Evolutionary conservation across 2,888 invertebrate genomes (phyloP).

Genomic region (Temnothorax ravouxi): DNA sequence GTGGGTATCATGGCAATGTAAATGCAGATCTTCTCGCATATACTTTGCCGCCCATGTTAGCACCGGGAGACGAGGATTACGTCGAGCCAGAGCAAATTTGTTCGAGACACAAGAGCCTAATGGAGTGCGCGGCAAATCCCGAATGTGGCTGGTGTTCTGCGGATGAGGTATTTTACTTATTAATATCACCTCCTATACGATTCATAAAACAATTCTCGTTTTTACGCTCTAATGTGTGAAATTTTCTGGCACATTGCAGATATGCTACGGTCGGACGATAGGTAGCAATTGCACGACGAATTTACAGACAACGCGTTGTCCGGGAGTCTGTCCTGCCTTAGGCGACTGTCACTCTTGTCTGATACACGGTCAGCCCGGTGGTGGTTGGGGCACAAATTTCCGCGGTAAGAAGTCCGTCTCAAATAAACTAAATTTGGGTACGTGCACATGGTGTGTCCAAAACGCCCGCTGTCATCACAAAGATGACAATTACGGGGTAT

Average conservation of each 20-base stretch:
- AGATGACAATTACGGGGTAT: slow-evolving; percentile 94
- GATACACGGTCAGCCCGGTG: slow-evolving; percentile 91
- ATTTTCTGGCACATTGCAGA: slow-evolving; percentile 70
- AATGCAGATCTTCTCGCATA: slow-evolving; percentile 95
- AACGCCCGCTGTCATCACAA: slow-evolving; percentile 96
- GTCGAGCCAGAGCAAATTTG: slow-evolving; percentile 93
- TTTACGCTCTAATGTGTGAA: background rate
- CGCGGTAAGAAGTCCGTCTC: slow-evolving; percentile 89
- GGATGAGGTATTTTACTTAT: slow-evolving; percentile 87
- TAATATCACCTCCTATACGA: background rate
- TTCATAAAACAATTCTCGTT: background rate
- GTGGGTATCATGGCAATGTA: slow-evolving; percentile 97
- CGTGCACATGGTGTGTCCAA: slow-evolving; percentile 97
- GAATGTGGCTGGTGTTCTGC: slow-evolving; percentile 98
- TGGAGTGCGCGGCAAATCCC: slow-evolving; percentile 95
- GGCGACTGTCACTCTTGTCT: slow-evolving; percentile 97
- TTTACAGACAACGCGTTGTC: slow-evolving; percentile 94
- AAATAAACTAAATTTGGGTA: slow-evolving; percentile 92
- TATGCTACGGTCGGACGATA: slow-evolving; percentile 93
- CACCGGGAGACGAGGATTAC: slow-evolving; percentile 89
- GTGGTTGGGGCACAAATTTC: slow-evolving; percentile 84
- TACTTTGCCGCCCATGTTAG: slow-evolving; percentile 94
- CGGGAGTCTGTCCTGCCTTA: slow-evolving; percentile 95
- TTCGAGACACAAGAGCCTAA: slow-evolving; percentile 91
- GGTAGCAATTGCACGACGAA: slow-evolving; percentile 97